These are phyloP conservation scores for Saturnia pavonia DNA, from an alignment of 2,888 invertebrate genomes.

Conservation along the genomic window DNA sequence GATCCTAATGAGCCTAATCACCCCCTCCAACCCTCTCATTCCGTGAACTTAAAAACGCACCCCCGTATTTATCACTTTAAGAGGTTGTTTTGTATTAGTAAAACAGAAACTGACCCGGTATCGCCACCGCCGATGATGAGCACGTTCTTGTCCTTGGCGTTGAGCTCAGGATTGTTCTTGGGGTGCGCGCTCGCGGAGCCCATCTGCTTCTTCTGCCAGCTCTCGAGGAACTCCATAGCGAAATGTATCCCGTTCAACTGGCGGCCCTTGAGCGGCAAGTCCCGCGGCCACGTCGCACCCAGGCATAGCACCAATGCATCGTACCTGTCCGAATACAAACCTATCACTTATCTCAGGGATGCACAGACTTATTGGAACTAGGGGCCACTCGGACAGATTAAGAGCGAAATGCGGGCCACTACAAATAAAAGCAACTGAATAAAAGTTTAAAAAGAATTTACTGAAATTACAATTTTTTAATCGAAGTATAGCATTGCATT, in stretches of 20 bases:
- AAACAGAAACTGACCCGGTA: conserved; percentile 82
- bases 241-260: conserved; percentile 96
- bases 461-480: too few relatives aligned
- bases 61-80: too few relatives aligned
- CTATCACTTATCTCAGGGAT: too few relatives aligned
- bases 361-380: too few relatives aligned
- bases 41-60: too few relatives aligned
- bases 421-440: too few relatives aligned
- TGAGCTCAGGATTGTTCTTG: conserved; percentile 79
- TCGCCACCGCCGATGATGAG: conserved; percentile 95
- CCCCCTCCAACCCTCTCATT: too few relatives aligned
- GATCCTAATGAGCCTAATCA: too few relatives aligned
- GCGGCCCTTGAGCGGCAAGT: conserved; percentile 92
- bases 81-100: background rate
- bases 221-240: conserved; percentile 98
- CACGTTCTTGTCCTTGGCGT: conserved; percentile 96
- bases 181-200: conserved; percentile 72
- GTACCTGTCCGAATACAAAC: conserved; percentile 72
- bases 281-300: conserved; percentile 98
- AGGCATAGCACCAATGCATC: conserved; percentile 95
- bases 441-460: too few relatives aligned
- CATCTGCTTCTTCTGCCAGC: conserved; percentile 97
- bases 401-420: too few relatives aligned
- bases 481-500: too few relatives aligned
- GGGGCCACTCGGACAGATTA: too few relatives aligned